phyloP scores from a whole-genome alignment of 2,888 invertebrate genomes.

The Ligdia adustata region DNA sequence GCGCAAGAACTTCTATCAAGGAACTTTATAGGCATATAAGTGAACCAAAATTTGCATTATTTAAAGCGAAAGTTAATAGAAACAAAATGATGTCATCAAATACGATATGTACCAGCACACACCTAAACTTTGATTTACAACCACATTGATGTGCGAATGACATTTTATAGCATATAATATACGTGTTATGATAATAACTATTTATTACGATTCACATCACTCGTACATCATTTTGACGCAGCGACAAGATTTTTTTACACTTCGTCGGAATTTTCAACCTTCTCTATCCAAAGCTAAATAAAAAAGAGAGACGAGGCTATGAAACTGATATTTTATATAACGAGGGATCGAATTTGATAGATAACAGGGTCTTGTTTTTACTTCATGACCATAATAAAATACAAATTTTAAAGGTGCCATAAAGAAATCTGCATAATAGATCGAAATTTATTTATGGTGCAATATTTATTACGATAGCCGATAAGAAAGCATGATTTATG shows the following conservation, averaged over 20 bases:
- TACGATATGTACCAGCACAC: constrained; percentile 26
- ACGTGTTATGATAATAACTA: constrained; percentile 47
- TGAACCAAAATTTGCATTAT: too few species aligned
- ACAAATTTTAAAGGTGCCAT: constrained; percentile 47
- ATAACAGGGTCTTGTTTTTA: constrained; percentile 40
- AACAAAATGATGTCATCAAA: constrained; percentile 32
- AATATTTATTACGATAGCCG: constrained; percentile 47
- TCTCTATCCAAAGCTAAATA: constrained; percentile 13
- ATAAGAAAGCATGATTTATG: constrained; percentile 56
- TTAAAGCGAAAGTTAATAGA: constrained; percentile 13
- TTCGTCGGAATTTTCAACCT: constrained; percentile 31
- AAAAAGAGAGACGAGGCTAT: constrained; percentile 22
- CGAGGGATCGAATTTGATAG: constrained; percentile 39
- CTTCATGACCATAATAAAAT: constrained; percentile 48
- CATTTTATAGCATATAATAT: constrained; percentile 48
- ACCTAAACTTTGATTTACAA: constrained; percentile 34
- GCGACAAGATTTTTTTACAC: constrained; percentile 41
- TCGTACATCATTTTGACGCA: constrained; percentile 46
- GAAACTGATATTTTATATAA: constrained; percentile 34
- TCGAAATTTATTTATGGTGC: constrained; percentile 47
- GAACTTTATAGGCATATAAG: too few species aligned
- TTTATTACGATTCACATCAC: constrained; percentile 45
- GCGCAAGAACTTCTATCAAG: too few species aligned
- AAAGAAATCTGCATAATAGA: constrained; percentile 55
- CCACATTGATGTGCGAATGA: constrained; percentile 49